Conservation (phyloP, 2,113 vertebrate genomes). For the Podilymbus podiceps region DNA sequence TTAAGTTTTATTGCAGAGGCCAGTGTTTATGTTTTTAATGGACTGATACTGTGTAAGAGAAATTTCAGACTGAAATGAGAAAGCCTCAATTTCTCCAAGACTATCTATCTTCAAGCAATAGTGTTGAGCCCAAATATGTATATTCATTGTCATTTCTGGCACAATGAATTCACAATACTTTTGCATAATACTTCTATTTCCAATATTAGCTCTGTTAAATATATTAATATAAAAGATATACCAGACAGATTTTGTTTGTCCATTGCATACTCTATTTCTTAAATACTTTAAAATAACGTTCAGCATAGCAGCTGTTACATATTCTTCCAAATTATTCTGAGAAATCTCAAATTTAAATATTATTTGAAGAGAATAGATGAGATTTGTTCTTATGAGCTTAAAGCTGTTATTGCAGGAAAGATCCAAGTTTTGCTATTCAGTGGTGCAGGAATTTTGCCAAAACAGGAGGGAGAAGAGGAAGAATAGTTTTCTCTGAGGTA, state of each 20-base stretch:
- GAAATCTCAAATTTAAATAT: neutral
- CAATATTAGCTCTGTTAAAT: neutral
- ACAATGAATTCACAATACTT: neutral
- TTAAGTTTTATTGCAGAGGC: neutral
- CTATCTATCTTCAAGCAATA: neutral
- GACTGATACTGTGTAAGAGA: neutral
- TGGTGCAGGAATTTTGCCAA: conserved; percentile 5
- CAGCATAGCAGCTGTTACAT: neutral
- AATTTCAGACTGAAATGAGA: neutral
- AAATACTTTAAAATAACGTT: neutral
- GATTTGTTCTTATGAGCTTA: neutral
- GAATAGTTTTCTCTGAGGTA: conserved; percentile 18
- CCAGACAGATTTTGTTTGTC: neutral
- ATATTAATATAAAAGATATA: neutral
- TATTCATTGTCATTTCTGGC: neutral
- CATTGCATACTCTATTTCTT: neutral
- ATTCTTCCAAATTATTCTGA: neutral
- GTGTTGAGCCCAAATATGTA: neutral
- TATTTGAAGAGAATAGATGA: neutral
- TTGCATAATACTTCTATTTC: neutral
- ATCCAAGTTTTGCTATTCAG: neutral
- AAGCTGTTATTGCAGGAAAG: neutral
- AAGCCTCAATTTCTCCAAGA: neutral
- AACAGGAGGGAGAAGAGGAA: neutral
- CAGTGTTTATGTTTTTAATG: neutral